A percentile compares a stretch with the other conserved stretches of the same genome.
These are phyloP conservation scores for Parapristionchus giblindavisi DNA, from an alignment of 2,888 invertebrate genomes.

Conservation along the genomic window DNA sequence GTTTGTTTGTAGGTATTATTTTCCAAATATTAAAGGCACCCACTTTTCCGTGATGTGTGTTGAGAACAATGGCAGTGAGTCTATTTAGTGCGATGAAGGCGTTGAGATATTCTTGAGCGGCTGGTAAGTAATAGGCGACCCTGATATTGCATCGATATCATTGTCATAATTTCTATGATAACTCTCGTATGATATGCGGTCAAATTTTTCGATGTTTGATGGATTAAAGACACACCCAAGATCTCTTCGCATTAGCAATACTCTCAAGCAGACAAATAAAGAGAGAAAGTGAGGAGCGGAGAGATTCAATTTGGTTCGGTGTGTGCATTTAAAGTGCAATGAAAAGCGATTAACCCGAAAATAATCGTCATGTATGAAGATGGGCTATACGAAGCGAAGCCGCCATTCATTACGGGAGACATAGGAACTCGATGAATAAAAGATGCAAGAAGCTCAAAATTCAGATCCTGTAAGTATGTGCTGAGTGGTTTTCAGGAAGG, in stretches of 20 bases:
- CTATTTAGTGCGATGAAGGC: constrained; percentile 30
- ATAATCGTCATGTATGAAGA: background rate
- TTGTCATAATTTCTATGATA: background rate
- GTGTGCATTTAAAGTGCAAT: background rate
- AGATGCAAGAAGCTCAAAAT: constrained; percentile 24
- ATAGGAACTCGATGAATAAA: constrained; percentile 26
- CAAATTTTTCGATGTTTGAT: too few species aligned
- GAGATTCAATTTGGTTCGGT: too few species aligned
- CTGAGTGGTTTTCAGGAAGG: background rate
- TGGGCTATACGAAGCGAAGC: background rate
- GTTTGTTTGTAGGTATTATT: too few species aligned
- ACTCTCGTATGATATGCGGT: background rate
- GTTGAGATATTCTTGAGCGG: constrained; percentile 36
- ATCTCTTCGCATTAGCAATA: too few species aligned
- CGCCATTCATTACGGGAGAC: constrained; percentile 20
- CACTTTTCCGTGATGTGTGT: constrained; percentile 22
- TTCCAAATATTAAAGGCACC: background rate
- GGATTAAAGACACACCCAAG: too few species aligned
- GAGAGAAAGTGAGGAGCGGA: too few species aligned
- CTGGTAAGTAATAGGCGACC: constrained; percentile 21
- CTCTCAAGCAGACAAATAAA: too few species aligned
- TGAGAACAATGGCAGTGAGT: constrained; percentile 29
- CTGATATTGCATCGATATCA: background rate
- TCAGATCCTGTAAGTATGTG: constrained; percentile 20
- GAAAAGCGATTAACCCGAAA: background rate